Evolutionary conservation across 2,113 vertebrate species (phyloP).

Genomic region (Neodontobutis hainanensis): DNA sequence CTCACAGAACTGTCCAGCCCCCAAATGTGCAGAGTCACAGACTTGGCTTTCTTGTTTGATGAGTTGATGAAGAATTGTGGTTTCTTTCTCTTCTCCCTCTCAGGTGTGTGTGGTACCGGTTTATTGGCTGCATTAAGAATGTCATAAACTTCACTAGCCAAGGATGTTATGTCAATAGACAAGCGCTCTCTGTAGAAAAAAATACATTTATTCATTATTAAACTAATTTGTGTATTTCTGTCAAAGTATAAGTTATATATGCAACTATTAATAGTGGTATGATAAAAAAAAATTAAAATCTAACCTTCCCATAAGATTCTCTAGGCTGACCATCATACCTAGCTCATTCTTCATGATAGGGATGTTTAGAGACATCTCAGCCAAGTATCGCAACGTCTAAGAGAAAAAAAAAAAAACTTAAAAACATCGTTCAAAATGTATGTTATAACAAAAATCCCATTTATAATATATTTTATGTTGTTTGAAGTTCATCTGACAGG

Average conservation of each 20-base stretch:
- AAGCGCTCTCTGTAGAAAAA: constrained; percentile 45
- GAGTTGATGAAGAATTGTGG: constrained; percentile 75
- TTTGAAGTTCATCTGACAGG: not conserved
- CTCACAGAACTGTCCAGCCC: constrained; percentile 70
- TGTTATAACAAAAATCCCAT: too few species aligned
- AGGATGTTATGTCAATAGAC: constrained; percentile 46
- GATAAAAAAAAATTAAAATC: not conserved
- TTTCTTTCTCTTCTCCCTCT: constrained; percentile 61
- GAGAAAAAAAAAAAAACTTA: too few species aligned
- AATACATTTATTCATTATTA: not conserved
- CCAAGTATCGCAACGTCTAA: constrained; percentile 79
- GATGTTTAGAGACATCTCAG: constrained; percentile 74
- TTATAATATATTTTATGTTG: too few species aligned
- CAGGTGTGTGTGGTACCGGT: constrained; percentile 40
- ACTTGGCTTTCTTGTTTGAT: constrained; percentile 78
- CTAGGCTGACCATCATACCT: constrained; percentile 81
- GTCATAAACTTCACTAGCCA: constrained; percentile 60
- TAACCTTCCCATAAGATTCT: constrained; percentile 73
- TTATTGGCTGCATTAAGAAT: constrained; percentile 60
- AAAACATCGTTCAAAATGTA: too few species aligned
- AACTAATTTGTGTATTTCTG: not conserved
- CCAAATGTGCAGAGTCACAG: constrained; percentile 72
- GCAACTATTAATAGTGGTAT: too few species aligned
- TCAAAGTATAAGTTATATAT: too few species aligned
- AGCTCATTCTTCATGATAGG: constrained; percentile 77